Conservation (phyloP, 1,140 invertebrate species). For the Eurosta solidaginis region DNA sequence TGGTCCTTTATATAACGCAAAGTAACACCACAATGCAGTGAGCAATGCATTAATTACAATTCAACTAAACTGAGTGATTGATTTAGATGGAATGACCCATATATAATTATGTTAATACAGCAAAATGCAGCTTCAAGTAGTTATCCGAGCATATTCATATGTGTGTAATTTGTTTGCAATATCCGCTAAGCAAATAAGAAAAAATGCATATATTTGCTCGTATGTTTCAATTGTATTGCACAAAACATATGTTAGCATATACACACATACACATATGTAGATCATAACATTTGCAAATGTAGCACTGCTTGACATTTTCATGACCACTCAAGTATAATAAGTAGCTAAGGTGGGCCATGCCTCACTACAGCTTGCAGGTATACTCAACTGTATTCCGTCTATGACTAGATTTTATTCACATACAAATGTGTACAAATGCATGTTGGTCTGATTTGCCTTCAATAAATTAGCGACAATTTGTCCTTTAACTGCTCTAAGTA, state of each 20-base stretch:
- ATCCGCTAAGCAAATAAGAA: neutral
- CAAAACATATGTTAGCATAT: too few relatives aligned
- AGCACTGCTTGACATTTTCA: neutral
- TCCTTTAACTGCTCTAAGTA: too few relatives aligned
- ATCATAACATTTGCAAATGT: neutral
- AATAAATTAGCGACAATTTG: too few relatives aligned
- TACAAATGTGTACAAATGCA: neutral
- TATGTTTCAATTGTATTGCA: too few relatives aligned
- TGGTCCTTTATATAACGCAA: too few relatives aligned
- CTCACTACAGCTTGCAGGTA: neutral
- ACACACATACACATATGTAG: neutral
- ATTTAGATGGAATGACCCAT: too few relatives aligned
- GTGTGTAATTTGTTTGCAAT: neutral
- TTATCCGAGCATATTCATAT: neutral
- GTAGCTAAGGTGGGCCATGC: neutral
- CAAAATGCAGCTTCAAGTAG: neutral
- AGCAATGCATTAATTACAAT: too few relatives aligned
- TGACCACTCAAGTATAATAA: neutral
- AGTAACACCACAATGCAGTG: too few relatives aligned
- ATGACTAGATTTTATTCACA: neutral
- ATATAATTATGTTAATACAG: too few relatives aligned
- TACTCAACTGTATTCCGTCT: neutral
- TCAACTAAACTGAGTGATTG: too few relatives aligned
- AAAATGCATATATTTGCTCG: neutral
- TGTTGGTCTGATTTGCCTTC: too few relatives aligned